Evolutionary conservation across 2,797 vertebrate genomes (phyloP), one percentile per base, ranked within the genome.

Genomic region (Adrianichthys oophorus): DNA sequence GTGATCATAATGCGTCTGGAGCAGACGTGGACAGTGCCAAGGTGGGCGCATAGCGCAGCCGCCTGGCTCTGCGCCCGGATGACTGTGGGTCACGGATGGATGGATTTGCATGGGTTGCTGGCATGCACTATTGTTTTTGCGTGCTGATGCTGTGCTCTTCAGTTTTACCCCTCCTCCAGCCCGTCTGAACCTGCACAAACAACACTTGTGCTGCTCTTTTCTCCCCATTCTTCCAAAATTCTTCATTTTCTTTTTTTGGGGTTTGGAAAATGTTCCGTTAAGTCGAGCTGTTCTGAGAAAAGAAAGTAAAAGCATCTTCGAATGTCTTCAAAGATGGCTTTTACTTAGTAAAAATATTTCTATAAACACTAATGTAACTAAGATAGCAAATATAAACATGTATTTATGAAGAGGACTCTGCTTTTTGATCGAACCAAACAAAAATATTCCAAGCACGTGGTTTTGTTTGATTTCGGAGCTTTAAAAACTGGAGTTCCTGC

Each of bases 21-120:
- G 84, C 89, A 93, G 96, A 97, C 89, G 86, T 91, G 89, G 94
- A 98, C 87, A 86, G 93, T 91, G 79, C 85, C 82, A 98, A 98
- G 97, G 97, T 99, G 94, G 96, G 95, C 90, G 74, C 86, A 76
- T 84, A 85, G 50, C 48, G 59, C 76, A 68, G 78, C 77, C 85
- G 79, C 69, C 74, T 72, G 77, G 76, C 76, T 89, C 52, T 40
- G 57, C 37, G 68, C 41, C 56, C 55, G 59, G 41, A 53, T 64
- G 67, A 61, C 68, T 76, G 57, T 37, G 51, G 57, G 41, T 61
- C 48, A 64, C 58, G 65, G 49, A 48, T 60, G 53, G 67, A 60
- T 78, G 60, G 63, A 56, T 70, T 56, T 52, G 76, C 85, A 83
- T 82, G 79, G 41, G 68, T 73, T 73, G 73, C 59, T 84, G 78